A percentile compares a stretch with the other conserved stretches of the same genome.
Evolutionary conservation across 2,113 vertebrate genomes (phyloP).

Genomic region (Centrocercus urophasianus): DNA sequence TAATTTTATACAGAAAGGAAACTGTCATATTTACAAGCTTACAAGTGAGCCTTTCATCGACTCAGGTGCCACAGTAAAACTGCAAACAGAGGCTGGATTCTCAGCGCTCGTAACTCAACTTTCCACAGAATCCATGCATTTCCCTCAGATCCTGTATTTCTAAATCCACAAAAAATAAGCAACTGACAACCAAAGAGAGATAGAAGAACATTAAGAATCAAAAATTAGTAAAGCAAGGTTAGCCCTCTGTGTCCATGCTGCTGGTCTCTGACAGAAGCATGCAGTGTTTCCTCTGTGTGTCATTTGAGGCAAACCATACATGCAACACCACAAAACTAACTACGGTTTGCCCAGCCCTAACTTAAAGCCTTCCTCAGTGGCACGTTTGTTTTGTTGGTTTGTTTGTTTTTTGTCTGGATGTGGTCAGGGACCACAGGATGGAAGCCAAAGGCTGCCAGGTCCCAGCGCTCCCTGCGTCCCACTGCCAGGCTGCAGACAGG

Average conservation of each 20-base stretch:
- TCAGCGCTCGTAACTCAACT: not conserved
- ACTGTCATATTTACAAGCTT: not conserved
- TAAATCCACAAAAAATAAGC: not conserved
- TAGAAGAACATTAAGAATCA: not conserved
- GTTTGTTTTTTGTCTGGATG: constrained; percentile 68
- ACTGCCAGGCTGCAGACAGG: not conserved
- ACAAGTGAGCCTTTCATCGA: constrained; percentile 30
- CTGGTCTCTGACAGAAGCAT: not conserved
- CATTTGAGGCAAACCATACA: not conserved
- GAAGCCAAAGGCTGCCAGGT: not conserved
- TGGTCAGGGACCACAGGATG: not conserved
- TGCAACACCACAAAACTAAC: not conserved
- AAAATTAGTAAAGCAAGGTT: not conserved
- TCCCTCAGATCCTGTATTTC: not conserved
- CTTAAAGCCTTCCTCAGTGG: not conserved
- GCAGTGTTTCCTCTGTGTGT: not conserved
- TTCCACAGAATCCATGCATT: not conserved
- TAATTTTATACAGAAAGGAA: not conserved
- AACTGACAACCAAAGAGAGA: not conserved
- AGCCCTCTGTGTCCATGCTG: not conserved
- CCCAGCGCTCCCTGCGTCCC: not conserved
- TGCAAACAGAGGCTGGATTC: not conserved
- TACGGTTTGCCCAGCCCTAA: not conserved
- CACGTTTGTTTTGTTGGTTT: constrained; percentile 27
- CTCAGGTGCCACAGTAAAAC: not conserved